A percentile compares a stretch with the other conserved stretches of the same genome.
Conservation (phyloP, 2,113 vertebrate genomes). For the Bos indicus region DNA sequence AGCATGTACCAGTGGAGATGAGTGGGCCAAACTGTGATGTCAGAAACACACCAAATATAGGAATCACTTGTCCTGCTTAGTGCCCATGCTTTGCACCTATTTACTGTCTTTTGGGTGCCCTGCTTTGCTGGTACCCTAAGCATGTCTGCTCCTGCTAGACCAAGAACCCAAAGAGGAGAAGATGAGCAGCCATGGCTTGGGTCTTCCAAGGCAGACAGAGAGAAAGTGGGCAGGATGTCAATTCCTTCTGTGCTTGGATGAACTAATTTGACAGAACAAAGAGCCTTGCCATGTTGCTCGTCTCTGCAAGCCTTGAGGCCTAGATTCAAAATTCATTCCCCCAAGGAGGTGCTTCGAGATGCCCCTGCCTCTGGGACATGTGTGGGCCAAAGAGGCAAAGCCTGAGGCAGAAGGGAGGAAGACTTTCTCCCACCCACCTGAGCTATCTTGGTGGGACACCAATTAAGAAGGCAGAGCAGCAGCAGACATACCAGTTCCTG, state of each 20-base stretch:
- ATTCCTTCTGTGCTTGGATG: background rate
- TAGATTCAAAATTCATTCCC: background rate
- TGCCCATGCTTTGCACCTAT: background rate
- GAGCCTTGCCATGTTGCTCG: background rate
- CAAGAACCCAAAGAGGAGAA: background rate
- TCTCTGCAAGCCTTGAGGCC: background rate
- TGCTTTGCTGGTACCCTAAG: background rate
- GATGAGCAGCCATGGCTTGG: background rate
- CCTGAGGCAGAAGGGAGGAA: background rate
- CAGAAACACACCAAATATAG: background rate
- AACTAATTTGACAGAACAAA: background rate
- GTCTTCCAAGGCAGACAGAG: background rate
- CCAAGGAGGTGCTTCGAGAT: background rate
- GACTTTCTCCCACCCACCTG: background rate
- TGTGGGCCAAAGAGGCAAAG: conserved; percentile 8
- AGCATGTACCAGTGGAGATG: background rate
- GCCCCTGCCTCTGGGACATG: background rate
- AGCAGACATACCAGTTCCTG: background rate
- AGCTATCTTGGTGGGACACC: background rate
- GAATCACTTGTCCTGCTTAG: background rate
- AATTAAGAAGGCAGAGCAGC: background rate
- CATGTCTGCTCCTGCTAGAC: background rate
- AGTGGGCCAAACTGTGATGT: background rate
- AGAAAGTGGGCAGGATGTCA: background rate
- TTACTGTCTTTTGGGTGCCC: background rate